Evolutionary conservation across 2,888 invertebrate genomes (phyloP), one percentile per base, ranked within the genome.

Genomic region (Heliothis peltigera): DNA sequence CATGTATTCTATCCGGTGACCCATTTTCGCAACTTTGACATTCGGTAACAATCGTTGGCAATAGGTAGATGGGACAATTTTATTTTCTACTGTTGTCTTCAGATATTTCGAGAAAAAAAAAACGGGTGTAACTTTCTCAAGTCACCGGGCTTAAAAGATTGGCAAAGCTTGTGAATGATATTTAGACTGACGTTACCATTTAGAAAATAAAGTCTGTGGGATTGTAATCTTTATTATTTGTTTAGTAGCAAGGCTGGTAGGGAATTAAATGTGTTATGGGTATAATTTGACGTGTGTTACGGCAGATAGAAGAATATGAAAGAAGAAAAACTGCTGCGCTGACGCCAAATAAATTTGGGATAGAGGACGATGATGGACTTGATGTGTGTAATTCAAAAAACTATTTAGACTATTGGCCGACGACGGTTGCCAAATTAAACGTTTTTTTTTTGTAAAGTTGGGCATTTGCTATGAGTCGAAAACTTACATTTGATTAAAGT

Each of bases 21-120:
- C 93, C 89, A 93, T 92, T 93, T 94, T 91, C 88, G 85, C 87
- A 90, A 90, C 86, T 86, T 89, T 88, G 84, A 87, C 87, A 89
- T 88, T 90, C 89, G 87, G 89, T 86, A 90, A 86, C 86, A 82
- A 84, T 86, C 84, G 86, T 89, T 90, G 88, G 89, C 89, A 91
- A 86, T 88, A 89, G 85, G 84, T 87, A 87, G 82, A 86, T 84
- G 87, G 80, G 83, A 89, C 84, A 85, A 85, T 89, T 73, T 53
- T 56, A 56, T 69, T 59, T 59, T 68, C 46, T 63, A 51, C 19
- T 63, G 44, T 58, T 51, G 55, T 68, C 51, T 63, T 51, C 43
- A 58, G 7, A 87, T 90, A 88, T 89, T 90, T 89, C 83, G 72
- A 84, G 85, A 83, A 75, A 75, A 61, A 59, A 69, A 72, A 10